These are phyloP conservation scores for Noturus placidus DNA, from an alignment of 2,113 vertebrate genomes.

Conservation along the genomic window DNA sequence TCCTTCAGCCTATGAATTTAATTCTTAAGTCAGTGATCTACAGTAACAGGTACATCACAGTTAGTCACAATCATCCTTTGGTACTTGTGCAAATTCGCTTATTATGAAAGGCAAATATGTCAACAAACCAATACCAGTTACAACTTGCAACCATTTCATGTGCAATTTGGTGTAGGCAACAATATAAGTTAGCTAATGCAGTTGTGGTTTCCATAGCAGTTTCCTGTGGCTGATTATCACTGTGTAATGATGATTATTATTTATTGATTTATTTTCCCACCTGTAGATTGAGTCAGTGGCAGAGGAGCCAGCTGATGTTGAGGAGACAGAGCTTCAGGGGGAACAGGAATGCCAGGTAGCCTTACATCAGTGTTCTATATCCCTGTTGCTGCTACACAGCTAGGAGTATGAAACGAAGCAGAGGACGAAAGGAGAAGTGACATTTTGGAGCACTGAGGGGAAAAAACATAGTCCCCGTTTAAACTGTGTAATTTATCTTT, in stretches of 20 bases:
- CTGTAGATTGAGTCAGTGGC: conserved; percentile 53
- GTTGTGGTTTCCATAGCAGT: background rate
- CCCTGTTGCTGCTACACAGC: background rate
- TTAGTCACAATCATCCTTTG: background rate
- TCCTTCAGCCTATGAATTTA: background rate
- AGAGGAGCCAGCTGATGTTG: conserved; percentile 59
- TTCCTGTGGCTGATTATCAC: conserved; percentile 21
- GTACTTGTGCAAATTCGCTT: background rate
- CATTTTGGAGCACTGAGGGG: background rate
- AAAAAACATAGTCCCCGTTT: background rate
- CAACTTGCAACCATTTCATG: background rate
- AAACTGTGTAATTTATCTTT: background rate
- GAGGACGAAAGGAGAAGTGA: background rate
- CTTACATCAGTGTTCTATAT: background rate
- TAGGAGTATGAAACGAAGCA: conserved; percentile 4
- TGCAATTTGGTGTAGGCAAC: background rate
- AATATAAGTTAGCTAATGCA: background rate
- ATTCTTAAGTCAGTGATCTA: background rate
- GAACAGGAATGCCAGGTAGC: conserved; percentile 79
- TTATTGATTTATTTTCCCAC: conserved; percentile 45
- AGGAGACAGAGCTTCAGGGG: conserved; percentile 65
- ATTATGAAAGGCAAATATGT: background rate
- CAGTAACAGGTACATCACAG: background rate
- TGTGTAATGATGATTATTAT: background rate
- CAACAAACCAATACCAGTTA: background rate